Base-by-base conservation (phyloP, 2,797 vertebrate genomes). In the Ficedula albicollis region DNA sequence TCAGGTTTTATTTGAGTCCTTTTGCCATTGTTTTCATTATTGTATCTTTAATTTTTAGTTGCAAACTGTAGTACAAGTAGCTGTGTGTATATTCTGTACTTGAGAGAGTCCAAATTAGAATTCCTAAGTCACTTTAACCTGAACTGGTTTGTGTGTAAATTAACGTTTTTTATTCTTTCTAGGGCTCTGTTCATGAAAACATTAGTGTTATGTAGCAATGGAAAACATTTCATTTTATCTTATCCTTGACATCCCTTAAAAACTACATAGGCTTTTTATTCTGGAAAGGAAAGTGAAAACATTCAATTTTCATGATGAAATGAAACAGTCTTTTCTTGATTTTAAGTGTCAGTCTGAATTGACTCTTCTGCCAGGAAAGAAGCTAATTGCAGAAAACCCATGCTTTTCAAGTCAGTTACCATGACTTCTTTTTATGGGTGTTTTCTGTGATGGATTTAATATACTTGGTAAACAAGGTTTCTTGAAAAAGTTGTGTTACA, bases 1-100 rank as follows among this genome's bases (percentile, higher is more conserved):
- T 95, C 94, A 48, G 25, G 68, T 96, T 97, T 96, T 91, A 97
- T 93, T 95, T 89, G 93, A 92, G 82, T 87, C 70, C 67, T 73
- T 91, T 91, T 91, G 56, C 64, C 41, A 15, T 88, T 96, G 68
- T 94, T 87, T 97, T 90, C 72, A 66, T 92, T 44, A 29, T 32
- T 82, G 8, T 81, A 54, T 83, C 89, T 75, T 94, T 72, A 82
- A 36, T 84, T 93, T 95, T 90, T 41, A 79, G 43, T 79, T 88
- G 48, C 74, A 55, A 66, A 91, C 27, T 36, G 3, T 43, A 55
- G 36, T 41, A 34, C 22, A 30, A 52, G 41, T 74, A 77, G 66
- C 80, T 46, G 10, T 92, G 39, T 63, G 22, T 51, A 29, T 74
- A 30, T 79, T 77, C 41, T 46, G 13, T 63, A 51, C 64, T 83